These are phyloP conservation scores for Martes martes DNA, from an alignment of 2,113 vertebrate genomes.

Conservation along the genomic window DNA sequence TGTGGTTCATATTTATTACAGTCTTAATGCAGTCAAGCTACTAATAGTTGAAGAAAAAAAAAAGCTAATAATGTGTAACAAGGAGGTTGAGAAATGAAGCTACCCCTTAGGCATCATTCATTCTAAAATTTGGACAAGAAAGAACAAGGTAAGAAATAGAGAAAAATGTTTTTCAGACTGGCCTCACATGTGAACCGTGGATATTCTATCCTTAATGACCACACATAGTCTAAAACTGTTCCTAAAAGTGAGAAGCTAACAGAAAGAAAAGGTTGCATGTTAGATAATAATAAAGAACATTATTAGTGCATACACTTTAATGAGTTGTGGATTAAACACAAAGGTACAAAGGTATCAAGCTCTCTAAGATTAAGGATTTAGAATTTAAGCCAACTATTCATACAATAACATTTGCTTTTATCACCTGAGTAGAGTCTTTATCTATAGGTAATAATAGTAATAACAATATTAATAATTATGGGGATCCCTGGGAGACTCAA, in stretches of 20 bases:
- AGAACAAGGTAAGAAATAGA: background rate
- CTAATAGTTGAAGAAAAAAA: background rate
- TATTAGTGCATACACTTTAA: background rate
- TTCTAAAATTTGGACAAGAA: background rate
- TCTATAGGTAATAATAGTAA: background rate
- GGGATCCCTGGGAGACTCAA: background rate
- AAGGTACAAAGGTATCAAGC: background rate
- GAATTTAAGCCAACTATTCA: background rate
- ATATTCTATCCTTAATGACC: background rate
- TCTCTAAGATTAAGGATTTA: background rate
- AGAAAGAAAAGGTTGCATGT: background rate
- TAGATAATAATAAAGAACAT: background rate
- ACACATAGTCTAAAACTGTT: background rate
- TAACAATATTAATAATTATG: background rate
- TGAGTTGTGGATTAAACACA: background rate
- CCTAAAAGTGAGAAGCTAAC: background rate
- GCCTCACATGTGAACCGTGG: background rate
- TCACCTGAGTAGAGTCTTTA: background rate
- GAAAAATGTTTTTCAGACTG: background rate
- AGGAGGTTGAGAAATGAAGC: background rate
- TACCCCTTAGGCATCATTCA: rapidly evolving
- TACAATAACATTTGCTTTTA: background rate
- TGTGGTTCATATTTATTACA: background rate
- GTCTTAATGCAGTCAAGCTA: background rate
- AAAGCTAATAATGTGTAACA: background rate